phyloP scores from a whole-genome alignment of 2,113 vertebrate genomes.

The Dasypus novemcinctus region DNA sequence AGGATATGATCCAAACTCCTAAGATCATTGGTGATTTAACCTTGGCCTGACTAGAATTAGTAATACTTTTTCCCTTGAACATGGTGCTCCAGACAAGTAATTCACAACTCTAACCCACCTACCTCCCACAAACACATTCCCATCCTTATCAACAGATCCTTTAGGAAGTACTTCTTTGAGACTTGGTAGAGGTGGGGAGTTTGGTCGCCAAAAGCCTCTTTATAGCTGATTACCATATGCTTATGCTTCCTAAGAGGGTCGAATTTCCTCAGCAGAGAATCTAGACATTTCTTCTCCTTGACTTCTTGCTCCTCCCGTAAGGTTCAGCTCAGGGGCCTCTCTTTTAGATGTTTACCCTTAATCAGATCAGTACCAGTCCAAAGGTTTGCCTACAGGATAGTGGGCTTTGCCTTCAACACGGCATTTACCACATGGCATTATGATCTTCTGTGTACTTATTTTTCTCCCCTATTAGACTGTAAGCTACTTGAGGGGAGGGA shows the following conservation, averaged over 20 bases:
- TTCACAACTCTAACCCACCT: neutral
- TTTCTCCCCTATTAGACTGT: neutral
- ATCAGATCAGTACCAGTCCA: neutral
- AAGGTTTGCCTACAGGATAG: neutral
- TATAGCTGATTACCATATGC: neutral
- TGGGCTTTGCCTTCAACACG: neutral
- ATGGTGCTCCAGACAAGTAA: neutral
- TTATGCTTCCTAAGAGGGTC: neutral
- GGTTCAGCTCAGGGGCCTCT: neutral
- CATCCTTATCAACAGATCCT: neutral
- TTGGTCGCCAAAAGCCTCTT: neutral
- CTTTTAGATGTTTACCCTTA: neutral
- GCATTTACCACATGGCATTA: neutral
- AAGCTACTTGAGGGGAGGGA: neutral
- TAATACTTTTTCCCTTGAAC: neutral
- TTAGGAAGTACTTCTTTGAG: neutral
- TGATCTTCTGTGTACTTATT: neutral
- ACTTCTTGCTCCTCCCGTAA: neutral
- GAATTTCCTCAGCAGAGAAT: neutral
- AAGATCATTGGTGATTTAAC: neutral
- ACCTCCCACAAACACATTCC: rapidly evolving
- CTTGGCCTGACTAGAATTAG: neutral
- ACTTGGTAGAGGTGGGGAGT: neutral
- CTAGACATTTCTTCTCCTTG: neutral
- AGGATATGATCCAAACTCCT: neutral